phyloP scores from a whole-genome alignment of 2,797 vertebrate species.

The Heliangelus exortis region DNA sequence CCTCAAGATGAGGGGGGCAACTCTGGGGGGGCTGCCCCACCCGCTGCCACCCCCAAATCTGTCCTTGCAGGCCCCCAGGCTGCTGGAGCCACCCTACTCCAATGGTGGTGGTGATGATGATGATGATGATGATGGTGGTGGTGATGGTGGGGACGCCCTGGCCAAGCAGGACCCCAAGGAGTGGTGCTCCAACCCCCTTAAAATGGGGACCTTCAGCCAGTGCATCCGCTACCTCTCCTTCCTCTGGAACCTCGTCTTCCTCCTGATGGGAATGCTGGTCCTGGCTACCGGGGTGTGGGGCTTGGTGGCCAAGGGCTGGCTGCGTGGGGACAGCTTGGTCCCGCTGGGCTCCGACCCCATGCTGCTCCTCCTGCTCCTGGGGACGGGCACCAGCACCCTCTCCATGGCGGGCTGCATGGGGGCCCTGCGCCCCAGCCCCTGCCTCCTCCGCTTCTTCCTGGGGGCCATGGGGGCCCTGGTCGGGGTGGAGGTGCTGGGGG shows the following conservation, averaged over 20 bases:
- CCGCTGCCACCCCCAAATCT: rapidly evolving
- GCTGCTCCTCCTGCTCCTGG: conserved; percentile 81
- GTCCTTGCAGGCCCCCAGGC: not conserved
- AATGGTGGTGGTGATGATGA: rapidly evolving
- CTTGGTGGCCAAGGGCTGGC: conserved; percentile 84
- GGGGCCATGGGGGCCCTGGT: conserved; percentile 73
- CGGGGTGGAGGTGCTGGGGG: conserved; percentile 77
- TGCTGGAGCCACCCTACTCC: conserved; percentile 13
- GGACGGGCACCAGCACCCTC: conserved; percentile 77
- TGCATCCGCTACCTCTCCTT: conserved; percentile 84
- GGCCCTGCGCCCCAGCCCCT: conserved; percentile 82
- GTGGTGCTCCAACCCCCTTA: not conserved
- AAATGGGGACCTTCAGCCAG: conserved; percentile 45
- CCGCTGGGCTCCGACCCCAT: conserved; percentile 85
- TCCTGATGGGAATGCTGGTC: conserved; percentile 80
- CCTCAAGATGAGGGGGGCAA: not conserved
- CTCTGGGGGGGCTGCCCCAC: not conserved
- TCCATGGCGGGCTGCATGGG: conserved; percentile 89
- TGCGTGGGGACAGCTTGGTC: conserved; percentile 74
- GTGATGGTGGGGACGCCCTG: rapidly evolving
- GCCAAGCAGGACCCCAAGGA: not conserved
- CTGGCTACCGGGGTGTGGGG: conserved; percentile 89
- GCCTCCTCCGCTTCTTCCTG: conserved; percentile 84
- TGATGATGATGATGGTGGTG: rapidly evolving
- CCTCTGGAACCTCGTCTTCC: conserved; percentile 85